Conservation (phyloP, 2,797 vertebrate species). For the Dermochelys coriacea region DNA sequence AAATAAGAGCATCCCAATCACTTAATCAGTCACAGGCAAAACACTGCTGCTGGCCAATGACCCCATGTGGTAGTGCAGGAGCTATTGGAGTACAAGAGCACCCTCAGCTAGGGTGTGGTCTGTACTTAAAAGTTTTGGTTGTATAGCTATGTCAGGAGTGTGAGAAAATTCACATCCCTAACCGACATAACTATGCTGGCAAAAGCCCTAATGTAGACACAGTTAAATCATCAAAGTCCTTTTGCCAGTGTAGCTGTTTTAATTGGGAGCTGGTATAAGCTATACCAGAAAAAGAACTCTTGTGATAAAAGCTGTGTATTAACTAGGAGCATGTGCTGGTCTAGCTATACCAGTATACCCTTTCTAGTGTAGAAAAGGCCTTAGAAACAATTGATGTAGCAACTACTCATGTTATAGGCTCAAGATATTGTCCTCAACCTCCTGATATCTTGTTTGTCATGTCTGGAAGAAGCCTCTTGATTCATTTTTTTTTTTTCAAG, state of each 20-base stretch:
- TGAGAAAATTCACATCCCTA: neutral
- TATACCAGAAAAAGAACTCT: neutral
- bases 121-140: neutral
- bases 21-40: neutral
- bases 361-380: neutral
- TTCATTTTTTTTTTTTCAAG: neutral
- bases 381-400: neutral
- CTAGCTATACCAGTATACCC: neutral
- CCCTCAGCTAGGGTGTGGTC: neutral
- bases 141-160: neutral
- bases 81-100: neutral
- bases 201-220: neutral
- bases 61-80: neutral
- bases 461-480: neutral
- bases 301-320: neutral
- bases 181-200: neutral
- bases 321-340: neutral
- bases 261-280: too few relatives aligned
- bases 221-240: neutral
- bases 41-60: neutral
- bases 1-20: neutral
- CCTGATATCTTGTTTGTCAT: neutral
- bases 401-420: neutral
- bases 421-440: slow-evolving; percentile 16
- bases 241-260: neutral